These are phyloP conservation scores for Calidris pygmaea DNA, from an alignment of 2,113 vertebrate genomes.

Conservation along the genomic window DNA sequence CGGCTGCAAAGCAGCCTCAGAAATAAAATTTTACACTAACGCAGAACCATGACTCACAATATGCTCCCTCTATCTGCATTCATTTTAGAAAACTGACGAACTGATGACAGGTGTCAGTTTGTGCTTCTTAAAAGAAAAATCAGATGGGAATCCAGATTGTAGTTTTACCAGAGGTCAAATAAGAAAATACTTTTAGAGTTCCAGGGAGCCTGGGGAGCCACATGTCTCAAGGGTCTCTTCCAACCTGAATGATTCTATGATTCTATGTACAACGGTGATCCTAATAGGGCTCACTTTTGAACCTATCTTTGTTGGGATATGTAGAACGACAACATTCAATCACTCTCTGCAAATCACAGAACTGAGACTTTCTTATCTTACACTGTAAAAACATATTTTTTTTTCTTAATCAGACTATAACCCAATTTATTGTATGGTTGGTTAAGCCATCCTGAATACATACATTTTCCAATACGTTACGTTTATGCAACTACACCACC, in stretches of 20 bases:
- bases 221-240: no score
- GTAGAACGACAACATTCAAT: background rate
- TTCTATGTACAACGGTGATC: background rate
- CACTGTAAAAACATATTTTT: background rate
- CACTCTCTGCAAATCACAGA: background rate
- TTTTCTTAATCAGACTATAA: background rate
- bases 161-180: constrained; percentile 6
- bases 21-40: background rate
- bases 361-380: background rate
- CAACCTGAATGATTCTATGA: no score
- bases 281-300: background rate
- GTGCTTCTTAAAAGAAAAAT: background rate
- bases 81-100: background rate
- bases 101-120: constrained; percentile 38
- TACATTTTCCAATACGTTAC: background rate
- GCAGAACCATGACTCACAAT: constrained; percentile 12
- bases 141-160: constrained; percentile 42
- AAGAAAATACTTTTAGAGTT: background rate
- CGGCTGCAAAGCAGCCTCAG: background rate
- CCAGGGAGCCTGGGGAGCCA: background rate
- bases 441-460: background rate
- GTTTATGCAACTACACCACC: background rate
- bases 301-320: background rate
- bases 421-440: accelerated
- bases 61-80: background rate